Conservation (phyloP, 2,113 vertebrate species). For the Connochaetes taurinus region DNA sequence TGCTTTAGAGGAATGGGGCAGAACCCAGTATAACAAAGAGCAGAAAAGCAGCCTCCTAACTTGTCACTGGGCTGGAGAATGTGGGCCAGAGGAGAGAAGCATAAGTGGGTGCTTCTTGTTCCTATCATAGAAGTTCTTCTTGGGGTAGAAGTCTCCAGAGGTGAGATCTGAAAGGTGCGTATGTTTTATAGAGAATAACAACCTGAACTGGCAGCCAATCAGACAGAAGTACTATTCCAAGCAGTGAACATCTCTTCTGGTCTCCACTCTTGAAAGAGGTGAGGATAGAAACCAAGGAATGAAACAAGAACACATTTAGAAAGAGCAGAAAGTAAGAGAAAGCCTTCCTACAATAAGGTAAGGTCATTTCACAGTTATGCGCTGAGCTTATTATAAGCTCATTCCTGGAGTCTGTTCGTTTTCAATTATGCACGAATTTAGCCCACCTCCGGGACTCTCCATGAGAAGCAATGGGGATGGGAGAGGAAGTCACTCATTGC, state of each 20-base stretch:
- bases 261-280: not conserved
- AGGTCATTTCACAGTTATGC: constrained; percentile 38
- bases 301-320: constrained; percentile 39
- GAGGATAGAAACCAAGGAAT: not conserved
- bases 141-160: constrained; percentile 15
- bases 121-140: constrained; percentile 17
- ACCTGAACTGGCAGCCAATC: not conserved
- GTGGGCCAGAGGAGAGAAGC: not conserved
- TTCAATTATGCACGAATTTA: constrained; percentile 30
- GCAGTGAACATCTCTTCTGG: constrained; percentile 3
- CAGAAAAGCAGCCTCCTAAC: constrained; percentile 68
- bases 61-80: constrained; percentile 68
- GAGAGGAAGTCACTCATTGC: not conserved
- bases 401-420: constrained; percentile 40
- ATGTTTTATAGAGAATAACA: not conserved
- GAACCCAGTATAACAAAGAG: constrained; percentile 76
- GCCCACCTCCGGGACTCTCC: constrained; percentile 26
- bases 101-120: not conserved
- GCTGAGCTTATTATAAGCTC: constrained; percentile 45
- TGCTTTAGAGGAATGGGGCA: constrained; percentile 78
- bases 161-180: not conserved
- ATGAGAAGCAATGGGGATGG: constrained; percentile 29
- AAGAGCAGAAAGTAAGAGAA: not conserved
- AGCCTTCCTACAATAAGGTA: not conserved
- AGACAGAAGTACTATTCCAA: not conserved